Evolutionary conservation across 2,113 vertebrate species (phyloP).

Genomic region (Alces alces): DNA sequence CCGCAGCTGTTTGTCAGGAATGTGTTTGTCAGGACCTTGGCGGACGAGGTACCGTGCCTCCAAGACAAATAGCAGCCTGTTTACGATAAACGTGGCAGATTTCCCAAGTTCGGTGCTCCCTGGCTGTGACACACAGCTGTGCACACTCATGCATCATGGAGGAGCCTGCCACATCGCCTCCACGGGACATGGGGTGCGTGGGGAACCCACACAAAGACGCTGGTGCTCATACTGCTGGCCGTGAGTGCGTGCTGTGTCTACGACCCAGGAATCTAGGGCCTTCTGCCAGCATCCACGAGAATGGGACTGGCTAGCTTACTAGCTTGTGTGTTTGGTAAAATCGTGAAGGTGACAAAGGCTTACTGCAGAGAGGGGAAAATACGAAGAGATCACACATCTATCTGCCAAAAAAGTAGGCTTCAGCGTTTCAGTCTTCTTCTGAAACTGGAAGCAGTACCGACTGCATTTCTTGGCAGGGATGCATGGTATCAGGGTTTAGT

Average conservation of each 20-base stretch:
- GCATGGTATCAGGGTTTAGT: fast-evolving
- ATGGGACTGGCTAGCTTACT: no score
- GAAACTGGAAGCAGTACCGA: background rate
- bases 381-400: background rate
- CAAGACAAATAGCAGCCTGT: background rate
- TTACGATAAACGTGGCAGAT: background rate
- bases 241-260: no score
- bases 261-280: no score
- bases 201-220: no score
- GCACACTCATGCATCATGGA: no score
- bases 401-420: background rate
- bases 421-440: background rate
- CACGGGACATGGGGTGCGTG: background rate
- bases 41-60: fast-evolving
- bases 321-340: background rate
- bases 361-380: background rate
- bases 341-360: background rate
- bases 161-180: background rate
- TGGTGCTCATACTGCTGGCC: fast-evolving
- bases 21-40: background rate
- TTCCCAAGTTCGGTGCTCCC: background rate
- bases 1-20: background rate
- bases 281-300: background rate
- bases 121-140: background rate
- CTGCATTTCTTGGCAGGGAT: fast-evolving